These are phyloP conservation scores for Bombus affinis DNA, from an alignment of 1,140 invertebrate genomes.

Conservation along the genomic window DNA sequence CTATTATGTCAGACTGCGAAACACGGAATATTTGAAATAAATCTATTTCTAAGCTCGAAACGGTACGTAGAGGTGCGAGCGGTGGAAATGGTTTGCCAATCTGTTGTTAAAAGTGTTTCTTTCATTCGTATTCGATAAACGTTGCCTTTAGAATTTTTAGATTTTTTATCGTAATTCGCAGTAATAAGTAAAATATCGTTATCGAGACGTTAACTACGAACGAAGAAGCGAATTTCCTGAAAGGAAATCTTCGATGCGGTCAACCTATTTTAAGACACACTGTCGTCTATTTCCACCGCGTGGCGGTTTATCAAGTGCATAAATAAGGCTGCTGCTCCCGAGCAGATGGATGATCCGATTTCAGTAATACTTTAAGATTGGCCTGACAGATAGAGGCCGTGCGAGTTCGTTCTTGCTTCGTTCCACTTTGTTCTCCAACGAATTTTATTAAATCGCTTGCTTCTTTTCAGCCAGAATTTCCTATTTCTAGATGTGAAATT, in stretches of 20 bases:
- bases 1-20: too few relatives aligned
- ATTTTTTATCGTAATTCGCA: too few relatives aligned
- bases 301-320: constrained; percentile 53
- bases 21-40: too few relatives aligned
- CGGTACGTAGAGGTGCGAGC: accelerated
- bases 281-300: constrained; percentile 51
- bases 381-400: constrained; percentile 33
- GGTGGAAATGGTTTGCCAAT: too few relatives aligned
- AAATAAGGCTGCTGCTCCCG: constrained; percentile 54
- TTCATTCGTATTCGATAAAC: too few relatives aligned
- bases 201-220: too few relatives aligned
- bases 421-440: not conserved
- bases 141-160: not conserved
- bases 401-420: not conserved
- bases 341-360: constrained; percentile 56
- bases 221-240: constrained; percentile 10
- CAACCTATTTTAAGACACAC: constrained; percentile 58
- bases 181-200: too few relatives aligned
- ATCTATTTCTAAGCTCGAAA: too few relatives aligned
- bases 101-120: accelerated
- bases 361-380: constrained; percentile 52
- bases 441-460: not conserved
- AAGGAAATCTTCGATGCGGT: not conserved
- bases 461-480: not conserved
- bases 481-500: not conserved